Conservation (phyloP, 2,113 vertebrate genomes). For the Paraplagusia blochii region DNA sequence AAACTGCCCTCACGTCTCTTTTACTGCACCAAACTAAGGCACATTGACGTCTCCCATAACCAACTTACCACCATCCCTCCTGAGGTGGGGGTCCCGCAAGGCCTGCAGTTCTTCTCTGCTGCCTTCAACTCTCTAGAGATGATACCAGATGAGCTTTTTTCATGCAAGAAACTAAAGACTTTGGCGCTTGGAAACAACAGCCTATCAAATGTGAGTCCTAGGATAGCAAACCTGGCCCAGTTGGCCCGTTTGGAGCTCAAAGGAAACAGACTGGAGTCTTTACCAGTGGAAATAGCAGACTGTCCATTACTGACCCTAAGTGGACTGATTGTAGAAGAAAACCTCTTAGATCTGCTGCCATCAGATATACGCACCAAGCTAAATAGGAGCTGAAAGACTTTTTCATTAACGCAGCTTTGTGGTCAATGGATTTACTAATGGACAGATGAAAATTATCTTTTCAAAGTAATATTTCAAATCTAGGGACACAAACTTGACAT, state of each 20-base stretch:
- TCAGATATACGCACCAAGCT: conserved; percentile 68
- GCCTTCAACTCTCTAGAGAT: conserved; percentile 82
- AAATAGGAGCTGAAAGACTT: conserved; percentile 55
- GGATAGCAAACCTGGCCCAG: conserved; percentile 70
- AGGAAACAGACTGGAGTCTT: conserved; percentile 79
- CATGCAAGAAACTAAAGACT: conserved; percentile 80
- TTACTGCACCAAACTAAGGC: conserved; percentile 80
- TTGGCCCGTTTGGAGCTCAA: conserved; percentile 81
- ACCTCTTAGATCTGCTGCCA: conserved; percentile 77
- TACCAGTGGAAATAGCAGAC: conserved; percentile 78
- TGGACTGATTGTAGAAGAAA: conserved; percentile 78
- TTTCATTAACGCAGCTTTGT: background rate
- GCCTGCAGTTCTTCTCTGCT: conserved; percentile 78
- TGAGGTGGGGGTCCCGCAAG: conserved; percentile 81
- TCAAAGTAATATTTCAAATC: too few relatives aligned
- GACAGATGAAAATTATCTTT: too few relatives aligned
- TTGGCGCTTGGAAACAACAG: conserved; percentile 80
- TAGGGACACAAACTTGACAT: too few relatives aligned
- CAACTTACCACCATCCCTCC: conserved; percentile 77
- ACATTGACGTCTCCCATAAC: conserved; percentile 86
- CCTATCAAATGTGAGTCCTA: conserved; percentile 74
- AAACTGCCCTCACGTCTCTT: conserved; percentile 79
- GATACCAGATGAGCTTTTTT: conserved; percentile 85
- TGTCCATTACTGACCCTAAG: conserved; percentile 73
- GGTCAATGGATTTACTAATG: too few relatives aligned